These are phyloP conservation scores for Chaetorhynchus papuensis DNA, from an alignment of 2,113 vertebrate genomes.

Conservation along the genomic window DNA sequence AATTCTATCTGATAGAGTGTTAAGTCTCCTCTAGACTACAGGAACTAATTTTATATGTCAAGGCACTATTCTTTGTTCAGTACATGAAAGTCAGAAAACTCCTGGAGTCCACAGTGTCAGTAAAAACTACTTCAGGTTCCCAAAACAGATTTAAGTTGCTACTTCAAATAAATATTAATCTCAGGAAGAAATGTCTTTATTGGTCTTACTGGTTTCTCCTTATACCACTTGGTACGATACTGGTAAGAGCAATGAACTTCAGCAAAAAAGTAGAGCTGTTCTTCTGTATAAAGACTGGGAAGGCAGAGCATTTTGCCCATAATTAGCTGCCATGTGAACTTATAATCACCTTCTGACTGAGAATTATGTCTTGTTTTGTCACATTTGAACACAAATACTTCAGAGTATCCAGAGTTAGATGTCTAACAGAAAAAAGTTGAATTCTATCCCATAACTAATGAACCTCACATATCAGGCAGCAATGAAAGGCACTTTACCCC, in stretches of 20 bases:
- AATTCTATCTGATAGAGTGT: not conserved
- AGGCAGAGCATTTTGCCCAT: not conserved
- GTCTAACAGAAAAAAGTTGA: not conserved
- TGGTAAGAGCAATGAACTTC: not conserved
- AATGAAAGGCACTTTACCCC: not conserved
- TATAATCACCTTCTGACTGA: not conserved
- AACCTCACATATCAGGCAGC: not conserved
- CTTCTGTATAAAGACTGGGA: not conserved
- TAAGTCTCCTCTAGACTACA: not conserved
- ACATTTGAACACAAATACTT: not conserved
- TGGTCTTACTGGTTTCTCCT: not conserved
- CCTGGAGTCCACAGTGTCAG: not conserved
- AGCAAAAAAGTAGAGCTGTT: not conserved
- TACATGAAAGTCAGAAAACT: not conserved
- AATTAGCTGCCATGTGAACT: not conserved
- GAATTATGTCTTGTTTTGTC: not conserved
- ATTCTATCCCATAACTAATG: not conserved
- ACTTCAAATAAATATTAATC: not conserved
- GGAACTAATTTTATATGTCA: not conserved
- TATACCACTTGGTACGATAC: not conserved
- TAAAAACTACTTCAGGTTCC: not conserved
- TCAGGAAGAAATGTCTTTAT: not conserved
- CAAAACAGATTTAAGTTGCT: not conserved
- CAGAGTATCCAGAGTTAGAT: not conserved
- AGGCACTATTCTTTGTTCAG: not conserved